Evolutionary conservation across 2,113 vertebrate genomes (phyloP), one percentile per base, ranked within the genome.

Genomic region (Cairina moschata): DNA sequence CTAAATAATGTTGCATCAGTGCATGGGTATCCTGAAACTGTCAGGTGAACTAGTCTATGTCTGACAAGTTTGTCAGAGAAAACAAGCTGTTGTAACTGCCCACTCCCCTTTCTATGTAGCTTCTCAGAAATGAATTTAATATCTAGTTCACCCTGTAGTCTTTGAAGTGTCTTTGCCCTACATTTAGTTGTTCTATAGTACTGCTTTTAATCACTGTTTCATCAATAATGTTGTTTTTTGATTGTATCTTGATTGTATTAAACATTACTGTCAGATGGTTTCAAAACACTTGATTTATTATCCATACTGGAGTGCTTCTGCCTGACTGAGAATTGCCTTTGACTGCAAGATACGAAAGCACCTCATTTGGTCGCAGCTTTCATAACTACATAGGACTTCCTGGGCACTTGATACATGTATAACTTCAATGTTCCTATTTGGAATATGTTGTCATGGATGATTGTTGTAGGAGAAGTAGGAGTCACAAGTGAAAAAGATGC

Each of bases 161-260:
- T 68, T 28, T 52, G 42, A 58, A 90, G 55, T 0, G 3, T 56
- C 32, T 94, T 66, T 78, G 62, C 79, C 11, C 11, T 81, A 3
- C 0, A 0, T 77, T 80, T 59, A 36, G n/a, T 82, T 94, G 48
- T 36, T 76, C 23, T 75, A 11, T 62, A 26, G 13, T 62, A 29
- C 36, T 36, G 22, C 44, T 67, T 79, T 90, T 48, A 90, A 78
- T 46, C 17, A 9, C 9, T 82, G 60, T 86, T 94, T 74, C 56
- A 72, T 93, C 78, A 96, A 97, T 97, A 96, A 97, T 96, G 58
- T 76, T 95, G 80, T 88, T 25, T 86, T 94, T 94, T 90, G 86
- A 32, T 84, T n/a, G 65, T 9, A 77, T 20, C n/a, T 86, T 46
- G 63, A 31, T 79, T 63, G 20, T 18, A 12, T 85, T 65, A 59